Base-by-base conservation (phyloP, 2,888 invertebrate species). In the Nomada flava region DNA sequence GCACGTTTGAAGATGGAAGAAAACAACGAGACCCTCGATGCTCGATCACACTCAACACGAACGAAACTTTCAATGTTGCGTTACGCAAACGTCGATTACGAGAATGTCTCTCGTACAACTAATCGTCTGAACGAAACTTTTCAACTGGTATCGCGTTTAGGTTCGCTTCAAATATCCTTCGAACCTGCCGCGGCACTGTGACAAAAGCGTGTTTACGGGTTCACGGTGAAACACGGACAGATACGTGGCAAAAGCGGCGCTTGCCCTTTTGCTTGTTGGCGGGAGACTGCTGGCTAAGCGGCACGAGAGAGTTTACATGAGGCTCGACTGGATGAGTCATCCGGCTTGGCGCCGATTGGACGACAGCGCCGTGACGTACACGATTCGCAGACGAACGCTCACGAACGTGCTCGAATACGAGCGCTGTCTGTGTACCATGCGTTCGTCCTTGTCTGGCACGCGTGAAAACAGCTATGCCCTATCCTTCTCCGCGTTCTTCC, bases 251-350 rank as follows among this genome's bases (percentile, higher is more conserved):
- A 71, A 81, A 68, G 60, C 71, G 63, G 69, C 59, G 77, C 60
- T 82, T 64, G 65, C 79, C 75, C 84, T 87, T 86, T 82, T 76
- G 81, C 76, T 86, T 65, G 86, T 89, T 88, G 88, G 90, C 88
- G 87, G 84, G 91, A 85, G 88, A 90, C 88, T 90, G 89, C 86
- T 85, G 64, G 83, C 85, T 74, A 80, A 84, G 86, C 85, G 82
- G 84, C 87, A 88, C 88, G 88, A 89, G 90, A 91, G 89, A 90
- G 89, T 91, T 91, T 90, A 90, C 91, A 91, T 89, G 91, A 90
- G 91, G 86, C 89, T 85, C 86, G 88, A 85, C 87, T 81, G 83
- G 86, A 79, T 92, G 92, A 92, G 83, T 92, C 92, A 92, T 82
- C 91, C 70, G 57, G 63, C 71, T 50, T 36, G 63, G 9, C 71